phyloP scores from a whole-genome alignment of 30 jellyfish, hydroid and myxozoan genomes.

The Pelagia noctiluca region DNA sequence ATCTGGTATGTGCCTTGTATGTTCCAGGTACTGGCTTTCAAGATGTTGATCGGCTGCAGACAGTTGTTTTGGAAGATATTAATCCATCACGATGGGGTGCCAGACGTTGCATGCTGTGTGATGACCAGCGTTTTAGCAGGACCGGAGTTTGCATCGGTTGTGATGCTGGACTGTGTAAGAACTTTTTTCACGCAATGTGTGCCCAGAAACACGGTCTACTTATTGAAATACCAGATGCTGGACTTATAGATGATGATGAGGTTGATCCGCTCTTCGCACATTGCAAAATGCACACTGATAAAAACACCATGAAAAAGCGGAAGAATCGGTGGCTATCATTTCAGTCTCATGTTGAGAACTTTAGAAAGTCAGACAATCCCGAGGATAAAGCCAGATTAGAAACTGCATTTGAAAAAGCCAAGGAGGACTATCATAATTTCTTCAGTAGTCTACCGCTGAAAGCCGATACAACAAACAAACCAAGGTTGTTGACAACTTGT shows the following conservation, averaged over 20 bases:
- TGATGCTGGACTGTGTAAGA: conserved; percentile 97
- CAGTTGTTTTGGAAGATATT: conserved; percentile 89
- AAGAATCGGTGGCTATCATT: conserved; percentile 75
- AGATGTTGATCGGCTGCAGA: conserved; percentile 84
- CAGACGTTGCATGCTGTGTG: conserved; percentile 81
- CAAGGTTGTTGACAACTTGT: conserved; percentile 85
- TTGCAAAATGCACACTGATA: conserved; percentile 93
- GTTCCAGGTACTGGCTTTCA: conserved; percentile 95
- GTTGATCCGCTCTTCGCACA: conserved; percentile 96
- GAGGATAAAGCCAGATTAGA: conserved; percentile 73
- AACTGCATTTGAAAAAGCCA: conserved; percentile 60
- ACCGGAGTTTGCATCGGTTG: conserved; percentile 95
- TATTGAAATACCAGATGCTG: conserved; percentile 91
- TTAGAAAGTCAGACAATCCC: conserved; percentile 58
- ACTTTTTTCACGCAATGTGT: conserved; percentile 91
- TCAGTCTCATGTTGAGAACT: conserved; percentile 59
- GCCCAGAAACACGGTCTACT: conserved; percentile 94
- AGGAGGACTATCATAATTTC: conserved; percentile 58
- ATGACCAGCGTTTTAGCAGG: conserved; percentile 82
- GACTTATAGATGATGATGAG: conserved; percentile 68
- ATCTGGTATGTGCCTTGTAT: conserved; percentile 92
- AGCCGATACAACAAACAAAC: conserved; percentile 24
- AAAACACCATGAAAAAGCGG: conserved; percentile 56
- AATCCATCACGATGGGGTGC: conserved; percentile 85
- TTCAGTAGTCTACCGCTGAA: conserved; percentile 50